Base-by-base conservation (phyloP, 2,888 invertebrate species). In the Ceratothoa steindachneri region DNA sequence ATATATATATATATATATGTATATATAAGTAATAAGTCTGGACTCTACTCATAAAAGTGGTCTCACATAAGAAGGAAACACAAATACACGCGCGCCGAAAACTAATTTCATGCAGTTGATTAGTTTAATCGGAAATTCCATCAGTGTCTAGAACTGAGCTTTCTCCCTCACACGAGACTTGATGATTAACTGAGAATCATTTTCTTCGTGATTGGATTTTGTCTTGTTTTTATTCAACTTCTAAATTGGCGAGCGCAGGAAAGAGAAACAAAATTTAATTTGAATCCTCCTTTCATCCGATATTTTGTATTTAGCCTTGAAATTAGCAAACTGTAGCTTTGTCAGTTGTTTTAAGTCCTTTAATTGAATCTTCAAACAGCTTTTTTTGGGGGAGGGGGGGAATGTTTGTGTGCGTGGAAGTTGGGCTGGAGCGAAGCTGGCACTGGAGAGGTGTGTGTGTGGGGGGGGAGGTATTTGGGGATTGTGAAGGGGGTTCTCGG, bases 91-190 rank as follows among this genome's bases (percentile, higher is more conserved):
- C 60, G 60, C 60, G 27, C 60, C 60, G 60, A 60, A 60, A 60
- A 60, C 60, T 60, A n/a, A 60, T 60, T 60, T 60, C 60, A 60
- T 60, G 60, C 60, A 60, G 22, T 60, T 60, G 60, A 60, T 60
- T 60, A 60, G 60, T 60, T 60, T 60, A 60, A 60, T 60, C 19
- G 60, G 24, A 24, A 60, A 60, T 60, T 60, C 60, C 27, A n/a
- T 60, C 60, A 24, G 22, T 60, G 22, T 60, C 60, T n/a, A n/a
- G n/a, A n/a, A 12, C 60, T 15, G 19, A n/a, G 19, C 60, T 60
- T 24, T 60, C 60, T 60, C 24, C 27, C 60, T 60, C 24, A 24
- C 60, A 60, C 27, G 60, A 60, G n/a, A 60, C 22, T 60, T 24
- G 60, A 60, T 60, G 60, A 60, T 60, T 60, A 60, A 60, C 60